Evolutionary conservation across 2,888 invertebrate species (phyloP).

Genomic region (Callyntrura guangdongensis): DNA sequence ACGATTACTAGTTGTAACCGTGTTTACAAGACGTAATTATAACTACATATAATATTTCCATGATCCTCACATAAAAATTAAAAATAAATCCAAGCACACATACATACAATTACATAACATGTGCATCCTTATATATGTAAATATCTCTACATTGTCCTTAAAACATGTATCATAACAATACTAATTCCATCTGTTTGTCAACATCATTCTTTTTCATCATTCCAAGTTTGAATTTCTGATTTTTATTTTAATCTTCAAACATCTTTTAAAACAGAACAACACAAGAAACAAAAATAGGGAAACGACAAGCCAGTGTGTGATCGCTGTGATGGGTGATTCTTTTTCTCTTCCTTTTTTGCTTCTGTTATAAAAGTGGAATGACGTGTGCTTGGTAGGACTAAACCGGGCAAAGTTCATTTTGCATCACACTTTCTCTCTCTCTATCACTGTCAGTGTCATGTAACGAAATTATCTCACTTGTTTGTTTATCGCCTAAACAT

Average conservation of each 20-base stretch:
- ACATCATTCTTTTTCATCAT: conserved; percentile 55
- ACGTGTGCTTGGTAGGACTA: too few species aligned
- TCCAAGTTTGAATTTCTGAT: conserved; percentile 18
- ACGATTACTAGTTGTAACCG: not conserved
- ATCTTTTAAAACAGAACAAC: conserved; percentile 33
- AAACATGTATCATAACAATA: conserved; percentile 36
- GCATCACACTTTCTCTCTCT: not conserved
- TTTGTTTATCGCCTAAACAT: too few species aligned
- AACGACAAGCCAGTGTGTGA: conserved; percentile 33
- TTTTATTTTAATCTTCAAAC: not conserved
- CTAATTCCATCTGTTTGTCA: conserved; percentile 42
- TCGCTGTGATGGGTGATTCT: not conserved
- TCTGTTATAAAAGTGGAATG: too few species aligned
- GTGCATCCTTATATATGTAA: not conserved
- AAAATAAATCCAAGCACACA: not conserved
- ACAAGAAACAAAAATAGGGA: conserved; percentile 44
- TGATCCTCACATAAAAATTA: not conserved
- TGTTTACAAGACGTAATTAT: not conserved
- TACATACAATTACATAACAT: conserved; percentile 2
- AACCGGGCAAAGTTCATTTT: not conserved
- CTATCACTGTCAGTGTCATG: not conserved
- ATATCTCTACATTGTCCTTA: not conserved
- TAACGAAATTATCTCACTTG: too few species aligned
- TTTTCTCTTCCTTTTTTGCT: too few species aligned
- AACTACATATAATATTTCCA: not conserved